Conservation (phyloP, 2,888 invertebrate species). For the Abrostola tripartita region DNA sequence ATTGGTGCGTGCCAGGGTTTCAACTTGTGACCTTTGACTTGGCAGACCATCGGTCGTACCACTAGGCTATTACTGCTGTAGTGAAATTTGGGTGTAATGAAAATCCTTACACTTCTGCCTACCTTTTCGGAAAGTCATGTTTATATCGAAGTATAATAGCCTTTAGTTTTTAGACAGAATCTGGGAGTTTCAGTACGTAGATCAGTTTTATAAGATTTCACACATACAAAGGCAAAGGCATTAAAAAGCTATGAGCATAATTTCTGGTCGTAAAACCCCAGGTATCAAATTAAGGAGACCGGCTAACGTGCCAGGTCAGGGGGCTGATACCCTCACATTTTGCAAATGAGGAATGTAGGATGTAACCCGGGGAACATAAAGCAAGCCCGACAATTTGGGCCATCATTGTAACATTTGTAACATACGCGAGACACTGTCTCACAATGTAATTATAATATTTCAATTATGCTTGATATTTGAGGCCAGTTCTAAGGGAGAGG, state of each 20-base stretch:
- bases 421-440: neutral
- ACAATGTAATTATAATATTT: neutral
- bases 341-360: constrained; percentile 8
- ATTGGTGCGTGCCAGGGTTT: no score
- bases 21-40: no score
- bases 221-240: constrained; percentile 1
- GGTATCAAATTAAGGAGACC: constrained; percentile 14
- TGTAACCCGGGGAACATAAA: neutral
- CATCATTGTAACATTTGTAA: neutral
- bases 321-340: constrained; percentile 1
- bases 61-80: no score
- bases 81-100: no score
- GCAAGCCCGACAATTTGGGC: neutral
- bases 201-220: constrained; percentile 1
- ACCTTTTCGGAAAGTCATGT: no score
- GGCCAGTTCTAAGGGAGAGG: neutral
- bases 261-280: constrained; percentile 15
- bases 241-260: constrained; percentile 19
- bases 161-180: neutral
- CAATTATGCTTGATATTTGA: neutral
- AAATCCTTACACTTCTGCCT: no score
- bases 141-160: no score
- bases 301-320: constrained; percentile 13
- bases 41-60: no score
- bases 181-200: neutral